Evolutionary conservation across 2,113 vertebrate species (phyloP).

Genomic region (Microcebus murinus): DNA sequence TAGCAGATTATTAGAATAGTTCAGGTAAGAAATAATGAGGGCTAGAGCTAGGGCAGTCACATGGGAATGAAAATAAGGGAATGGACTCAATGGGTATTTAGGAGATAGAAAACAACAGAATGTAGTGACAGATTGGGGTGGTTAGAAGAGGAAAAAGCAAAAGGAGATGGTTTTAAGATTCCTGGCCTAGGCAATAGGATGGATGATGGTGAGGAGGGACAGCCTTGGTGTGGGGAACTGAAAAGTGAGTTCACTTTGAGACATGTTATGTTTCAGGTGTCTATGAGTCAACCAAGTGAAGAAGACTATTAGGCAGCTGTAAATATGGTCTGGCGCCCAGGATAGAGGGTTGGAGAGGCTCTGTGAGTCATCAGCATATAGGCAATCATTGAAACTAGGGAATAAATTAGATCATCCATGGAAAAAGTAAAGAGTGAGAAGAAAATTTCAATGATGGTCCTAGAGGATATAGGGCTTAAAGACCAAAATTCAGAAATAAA

Average conservation of each 20-base stretch:
- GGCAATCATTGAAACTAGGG: background rate
- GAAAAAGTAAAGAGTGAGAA: background rate
- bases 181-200: background rate
- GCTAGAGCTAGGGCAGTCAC: background rate
- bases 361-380: constrained; percentile 1
- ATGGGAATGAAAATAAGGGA: background rate
- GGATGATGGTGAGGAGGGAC: background rate
- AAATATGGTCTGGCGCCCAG: background rate
- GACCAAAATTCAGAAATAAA: background rate
- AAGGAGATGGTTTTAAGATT: background rate
- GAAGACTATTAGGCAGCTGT: background rate
- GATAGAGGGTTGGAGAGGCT: background rate
- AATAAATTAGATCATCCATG: background rate
- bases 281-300: background rate
- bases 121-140: background rate
- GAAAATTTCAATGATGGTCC: background rate
- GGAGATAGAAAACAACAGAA: background rate
- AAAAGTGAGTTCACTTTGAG: background rate
- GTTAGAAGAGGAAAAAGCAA: background rate
- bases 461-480: background rate
- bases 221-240: background rate
- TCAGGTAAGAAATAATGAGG: background rate
- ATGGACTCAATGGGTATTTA: background rate
- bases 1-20: background rate
- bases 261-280: background rate